Conservation (phyloP, 2,797 vertebrate genomes). For the Parauchenoglanis ngamensis region DNA sequence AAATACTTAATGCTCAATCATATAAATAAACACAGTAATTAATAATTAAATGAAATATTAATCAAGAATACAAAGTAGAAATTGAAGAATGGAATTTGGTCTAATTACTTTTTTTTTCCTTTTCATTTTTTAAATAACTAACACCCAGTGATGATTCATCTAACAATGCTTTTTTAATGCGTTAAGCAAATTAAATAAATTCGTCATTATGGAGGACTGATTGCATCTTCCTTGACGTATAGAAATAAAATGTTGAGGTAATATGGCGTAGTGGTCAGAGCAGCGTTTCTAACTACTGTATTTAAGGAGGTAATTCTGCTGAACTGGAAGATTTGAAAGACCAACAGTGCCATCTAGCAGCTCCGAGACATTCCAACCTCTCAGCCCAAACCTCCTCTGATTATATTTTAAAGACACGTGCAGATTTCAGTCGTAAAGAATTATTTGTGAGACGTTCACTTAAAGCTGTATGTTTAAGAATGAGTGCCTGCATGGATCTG, state of each 20-base stretch:
- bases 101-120: too few species aligned
- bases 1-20: background rate
- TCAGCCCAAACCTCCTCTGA: background rate
- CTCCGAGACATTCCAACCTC: conserved; percentile 30
- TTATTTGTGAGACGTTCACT: background rate
- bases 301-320: conserved; percentile 10
- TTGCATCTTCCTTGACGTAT: background rate
- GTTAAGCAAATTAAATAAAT: background rate
- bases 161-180: too few species aligned
- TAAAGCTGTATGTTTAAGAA: background rate
- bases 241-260: background rate
- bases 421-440: background rate
- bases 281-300: background rate
- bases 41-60: background rate
- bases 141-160: background rate
- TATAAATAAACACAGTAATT: background rate
- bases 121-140: background rate
- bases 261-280: background rate
- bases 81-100: too few species aligned
- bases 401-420: background rate
- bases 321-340: conserved; percentile 56
- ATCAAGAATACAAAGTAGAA: background rate
- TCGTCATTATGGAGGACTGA: background rate
- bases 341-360: conserved; percentile 76
- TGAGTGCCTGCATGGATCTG: background rate